phyloP scores from a whole-genome alignment of 2,113 vertebrate species.

The Gadus macrocephalus region DNA sequence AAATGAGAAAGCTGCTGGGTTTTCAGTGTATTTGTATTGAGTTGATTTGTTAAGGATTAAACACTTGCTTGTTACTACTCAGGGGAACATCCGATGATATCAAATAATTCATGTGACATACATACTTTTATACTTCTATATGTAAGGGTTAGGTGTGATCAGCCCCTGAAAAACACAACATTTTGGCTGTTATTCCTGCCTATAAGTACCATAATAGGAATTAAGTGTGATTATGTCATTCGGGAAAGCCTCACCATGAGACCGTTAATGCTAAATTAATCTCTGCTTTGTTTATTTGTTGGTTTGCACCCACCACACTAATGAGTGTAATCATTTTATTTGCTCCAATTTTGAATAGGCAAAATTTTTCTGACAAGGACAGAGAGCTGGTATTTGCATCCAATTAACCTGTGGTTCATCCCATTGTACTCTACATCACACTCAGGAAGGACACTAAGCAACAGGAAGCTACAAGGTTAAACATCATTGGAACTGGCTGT shows the following conservation, averaged over 20 bases:
- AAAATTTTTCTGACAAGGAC: slow-evolving; percentile 41
- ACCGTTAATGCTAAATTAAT: slow-evolving; percentile 30
- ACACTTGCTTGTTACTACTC: no score
- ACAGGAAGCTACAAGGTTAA: no score
- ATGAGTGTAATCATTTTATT: slow-evolving; percentile 45
- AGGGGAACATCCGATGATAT: no score
- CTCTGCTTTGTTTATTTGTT: slow-evolving; percentile 39
- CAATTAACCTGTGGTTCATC: no score
- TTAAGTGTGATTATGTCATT: slow-evolving; percentile 23
- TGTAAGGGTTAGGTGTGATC: background rate
- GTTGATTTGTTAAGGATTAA: no score
- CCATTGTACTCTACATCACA: no score
- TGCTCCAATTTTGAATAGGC: slow-evolving; percentile 34
- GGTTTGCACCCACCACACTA: slow-evolving; percentile 17
- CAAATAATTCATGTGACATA: no score
- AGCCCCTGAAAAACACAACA: background rate
- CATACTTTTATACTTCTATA: no score
- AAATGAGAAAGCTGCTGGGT: no score
- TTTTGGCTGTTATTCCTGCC: background rate
- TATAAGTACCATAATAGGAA: slow-evolving; percentile 10
- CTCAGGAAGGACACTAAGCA: no score
- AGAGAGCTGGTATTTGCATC: slow-evolving; percentile 17
- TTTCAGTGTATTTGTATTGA: no score
- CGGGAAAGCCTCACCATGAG: slow-evolving; percentile 37
- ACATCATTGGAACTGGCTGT: no score